Conservation (phyloP, 2,113 vertebrate genomes). For the Lathamus discolor region DNA sequence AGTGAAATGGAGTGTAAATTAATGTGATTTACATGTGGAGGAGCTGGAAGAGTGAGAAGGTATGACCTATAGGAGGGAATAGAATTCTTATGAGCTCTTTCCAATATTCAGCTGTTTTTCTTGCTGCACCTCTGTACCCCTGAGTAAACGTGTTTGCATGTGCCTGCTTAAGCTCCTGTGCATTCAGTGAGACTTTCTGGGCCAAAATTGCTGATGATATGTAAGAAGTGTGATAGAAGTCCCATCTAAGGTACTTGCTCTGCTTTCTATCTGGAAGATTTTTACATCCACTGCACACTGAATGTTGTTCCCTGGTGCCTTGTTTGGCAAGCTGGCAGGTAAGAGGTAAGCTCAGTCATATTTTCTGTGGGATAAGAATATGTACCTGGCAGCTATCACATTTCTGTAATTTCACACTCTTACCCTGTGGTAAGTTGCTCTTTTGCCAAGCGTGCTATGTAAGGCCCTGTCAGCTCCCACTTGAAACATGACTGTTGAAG, state of each 20-base stretch:
- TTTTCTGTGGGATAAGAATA: conserved; percentile 5
- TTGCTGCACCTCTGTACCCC: background rate
- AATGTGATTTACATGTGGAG: conserved; percentile 40
- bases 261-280: rapidly evolving
- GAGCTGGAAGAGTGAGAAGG: background rate
- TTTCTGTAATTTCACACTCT: conserved; percentile 39
- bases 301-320: background rate
- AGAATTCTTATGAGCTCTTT: background rate
- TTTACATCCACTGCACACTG: background rate
- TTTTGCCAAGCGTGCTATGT: conserved; percentile 43
- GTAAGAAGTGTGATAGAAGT: background rate
- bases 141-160: background rate
- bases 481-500: background rate
- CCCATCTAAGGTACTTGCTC: background rate
- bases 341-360: background rate
- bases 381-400: background rate
- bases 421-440: background rate
- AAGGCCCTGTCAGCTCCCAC: conserved; percentile 27
- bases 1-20: conserved; percentile 51
- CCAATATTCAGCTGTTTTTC: background rate
- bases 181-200: background rate
- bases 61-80: background rate
- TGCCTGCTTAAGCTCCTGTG: background rate
- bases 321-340: conserved; percentile 34
- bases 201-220: background rate